Percentiles rank a stretch among this genome's conserved stretches.
Conservation (phyloP, 2,888 invertebrate genomes). For the Emmelina monodactyla region DNA sequence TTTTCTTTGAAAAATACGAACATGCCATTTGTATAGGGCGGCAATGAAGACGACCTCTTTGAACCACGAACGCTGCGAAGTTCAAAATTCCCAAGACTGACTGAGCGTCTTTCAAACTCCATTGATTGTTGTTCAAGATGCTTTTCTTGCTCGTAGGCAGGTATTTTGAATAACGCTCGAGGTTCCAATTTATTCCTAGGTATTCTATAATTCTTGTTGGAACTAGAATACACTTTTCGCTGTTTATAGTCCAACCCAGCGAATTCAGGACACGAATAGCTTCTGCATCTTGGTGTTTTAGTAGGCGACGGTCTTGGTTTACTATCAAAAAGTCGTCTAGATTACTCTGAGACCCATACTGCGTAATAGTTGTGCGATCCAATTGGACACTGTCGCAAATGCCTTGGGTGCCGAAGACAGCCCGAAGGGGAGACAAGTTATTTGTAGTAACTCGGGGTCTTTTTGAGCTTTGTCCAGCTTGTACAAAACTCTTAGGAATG, state of each 20-base stretch:
- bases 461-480: background rate
- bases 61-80: conserved; percentile 6
- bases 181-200: background rate
- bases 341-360: conserved; percentile 4
- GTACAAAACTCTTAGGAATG: conserved; percentile 5
- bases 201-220: background rate
- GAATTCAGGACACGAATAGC: background rate
- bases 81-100: conserved; percentile 8
- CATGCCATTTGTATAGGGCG: conserved; percentile 4
- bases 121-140: background rate
- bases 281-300: background rate
- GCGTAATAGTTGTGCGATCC: conserved; percentile 8
- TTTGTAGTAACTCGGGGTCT: conserved; percentile 3
- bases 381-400: conserved; percentile 7
- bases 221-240: background rate
- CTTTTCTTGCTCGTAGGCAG: background rate
- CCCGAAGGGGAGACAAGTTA: conserved; percentile 9
- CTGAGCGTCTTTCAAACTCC: conserved; percentile 6
- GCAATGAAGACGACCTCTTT: no score
- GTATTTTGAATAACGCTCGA: background rate
- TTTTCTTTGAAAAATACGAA: conserved; percentile 1
- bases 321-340: conserved; percentile 8
- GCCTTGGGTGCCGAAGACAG: no score
- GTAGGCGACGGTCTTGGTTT: background rate
- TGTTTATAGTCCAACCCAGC: background rate